These are phyloP conservation scores for Palythoa heliodiscus DNA, from an alignment of 92 coral and sea anemone genomes.

Conservation along the genomic window DNA sequence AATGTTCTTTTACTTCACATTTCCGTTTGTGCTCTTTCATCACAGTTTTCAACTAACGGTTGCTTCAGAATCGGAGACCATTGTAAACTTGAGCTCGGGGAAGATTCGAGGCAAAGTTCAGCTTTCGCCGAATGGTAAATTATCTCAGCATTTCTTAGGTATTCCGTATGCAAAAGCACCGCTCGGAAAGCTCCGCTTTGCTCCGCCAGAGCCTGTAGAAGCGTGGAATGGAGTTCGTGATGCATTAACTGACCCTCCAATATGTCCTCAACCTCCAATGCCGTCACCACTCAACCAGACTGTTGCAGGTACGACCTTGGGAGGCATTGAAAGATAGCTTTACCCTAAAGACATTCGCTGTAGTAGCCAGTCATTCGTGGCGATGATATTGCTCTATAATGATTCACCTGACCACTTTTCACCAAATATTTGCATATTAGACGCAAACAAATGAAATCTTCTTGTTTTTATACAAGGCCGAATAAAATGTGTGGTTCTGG, in stretches of 20 bases:
- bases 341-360: too few species aligned
- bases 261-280: slow-evolving; percentile 62
- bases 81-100: slow-evolving; percentile 57
- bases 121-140: slow-evolving; percentile 52
- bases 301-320: neutral
- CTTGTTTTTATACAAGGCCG: too few species aligned
- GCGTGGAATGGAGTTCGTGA: slow-evolving; percentile 69
- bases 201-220: slow-evolving; percentile 64
- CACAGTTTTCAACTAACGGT: neutral
- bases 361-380: too few species aligned
- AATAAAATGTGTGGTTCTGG: too few species aligned
- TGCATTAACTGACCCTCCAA: slow-evolving; percentile 50
- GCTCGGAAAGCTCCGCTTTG: slow-evolving; percentile 69
- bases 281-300: neutral
- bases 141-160: slow-evolving; percentile 67
- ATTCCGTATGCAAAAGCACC: slow-evolving; percentile 84
- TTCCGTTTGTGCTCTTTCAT: neutral
- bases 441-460: too few species aligned
- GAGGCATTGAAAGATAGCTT: too few species aligned
- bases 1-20: neutral
- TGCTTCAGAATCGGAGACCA: slow-evolving; percentile 1
- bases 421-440: too few species aligned
- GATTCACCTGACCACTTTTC: too few species aligned
- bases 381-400: too few species aligned
- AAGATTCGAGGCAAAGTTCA: slow-evolving; percentile 60